These are phyloP conservation scores for Itoplectis maculator DNA, from an alignment of 2,888 invertebrate genomes.

Conservation along the genomic window DNA sequence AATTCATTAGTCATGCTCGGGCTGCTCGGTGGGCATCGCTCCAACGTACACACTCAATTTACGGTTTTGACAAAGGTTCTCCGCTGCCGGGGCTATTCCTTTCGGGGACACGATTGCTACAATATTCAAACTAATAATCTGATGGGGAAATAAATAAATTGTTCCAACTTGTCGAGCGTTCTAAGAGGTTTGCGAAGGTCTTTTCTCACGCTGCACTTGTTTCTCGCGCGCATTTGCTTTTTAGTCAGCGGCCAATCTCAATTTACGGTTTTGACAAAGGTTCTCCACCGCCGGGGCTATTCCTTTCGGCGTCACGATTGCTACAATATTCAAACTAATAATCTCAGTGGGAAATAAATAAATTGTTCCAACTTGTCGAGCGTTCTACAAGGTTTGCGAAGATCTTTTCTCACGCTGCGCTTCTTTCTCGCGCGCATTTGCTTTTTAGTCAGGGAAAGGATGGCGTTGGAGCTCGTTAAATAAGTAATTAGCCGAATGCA, in stretches of 20 bases:
- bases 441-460: neutral
- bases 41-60: neutral
- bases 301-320: neutral
- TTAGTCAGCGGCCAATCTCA: neutral
- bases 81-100: neutral
- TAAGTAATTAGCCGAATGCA: neutral
- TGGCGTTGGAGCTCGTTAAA: conserved; percentile 1
- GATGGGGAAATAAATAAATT: too few relatives aligned
- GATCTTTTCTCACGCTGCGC: neutral
- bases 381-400: neutral
- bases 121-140: neutral
- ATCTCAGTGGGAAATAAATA: too few relatives aligned
- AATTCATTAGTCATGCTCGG: neutral
- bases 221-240: neutral
- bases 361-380: too few relatives aligned
- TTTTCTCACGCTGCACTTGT: neutral
- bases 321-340: neutral
- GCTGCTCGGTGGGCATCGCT: neutral
- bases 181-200: neutral
- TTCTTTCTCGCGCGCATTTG: neutral
- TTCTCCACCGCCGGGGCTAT: neutral
- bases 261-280: neutral
- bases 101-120: neutral
- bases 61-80: neutral
- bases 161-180: neutral